Conservation (phyloP, 37 sponge, comb jelly and placozoan species). For the Theonella swinhoei region DNA sequence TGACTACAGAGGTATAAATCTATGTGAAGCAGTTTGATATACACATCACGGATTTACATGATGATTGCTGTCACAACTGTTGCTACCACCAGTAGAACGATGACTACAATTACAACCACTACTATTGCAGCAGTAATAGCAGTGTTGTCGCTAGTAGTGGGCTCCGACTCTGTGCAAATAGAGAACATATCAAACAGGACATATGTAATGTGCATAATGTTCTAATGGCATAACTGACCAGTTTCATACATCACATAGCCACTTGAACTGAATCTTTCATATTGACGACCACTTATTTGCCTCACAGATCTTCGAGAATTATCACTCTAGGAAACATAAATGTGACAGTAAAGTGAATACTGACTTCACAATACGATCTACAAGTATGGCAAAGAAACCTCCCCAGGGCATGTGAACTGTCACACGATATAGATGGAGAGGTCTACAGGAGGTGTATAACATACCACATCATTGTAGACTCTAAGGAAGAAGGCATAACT, state of each 20-base stretch:
- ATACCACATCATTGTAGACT: constrained; percentile 43
- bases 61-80: constrained; percentile 8
- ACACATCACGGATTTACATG: constrained; percentile 18
- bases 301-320: not conserved
- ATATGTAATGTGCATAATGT: too few species aligned
- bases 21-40: too few species aligned
- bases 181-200: too few species aligned
- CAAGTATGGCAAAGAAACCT: too few species aligned
- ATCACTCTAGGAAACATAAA: not conserved
- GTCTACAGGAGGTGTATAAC: constrained; percentile 1
- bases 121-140: constrained; percentile 15
- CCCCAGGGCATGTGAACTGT: too few species aligned
- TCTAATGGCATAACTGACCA: not conserved
- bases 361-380: too few species aligned
- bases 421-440: too few species aligned
- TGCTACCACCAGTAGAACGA: not conserved
- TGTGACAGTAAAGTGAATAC: not conserved
- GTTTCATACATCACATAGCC: not conserved
- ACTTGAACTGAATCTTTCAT: constrained; percentile 19
- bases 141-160: too few species aligned
- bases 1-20: too few species aligned
- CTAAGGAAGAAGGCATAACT: constrained; percentile 67
- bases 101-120: constrained; percentile 15
- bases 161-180: too few species aligned
- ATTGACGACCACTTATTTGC: not conserved